Evolutionary conservation across 2,888 invertebrate species (phyloP), one percentile per base, ranked within the genome.

Genomic region (Lamellibrachia columna): DNA sequence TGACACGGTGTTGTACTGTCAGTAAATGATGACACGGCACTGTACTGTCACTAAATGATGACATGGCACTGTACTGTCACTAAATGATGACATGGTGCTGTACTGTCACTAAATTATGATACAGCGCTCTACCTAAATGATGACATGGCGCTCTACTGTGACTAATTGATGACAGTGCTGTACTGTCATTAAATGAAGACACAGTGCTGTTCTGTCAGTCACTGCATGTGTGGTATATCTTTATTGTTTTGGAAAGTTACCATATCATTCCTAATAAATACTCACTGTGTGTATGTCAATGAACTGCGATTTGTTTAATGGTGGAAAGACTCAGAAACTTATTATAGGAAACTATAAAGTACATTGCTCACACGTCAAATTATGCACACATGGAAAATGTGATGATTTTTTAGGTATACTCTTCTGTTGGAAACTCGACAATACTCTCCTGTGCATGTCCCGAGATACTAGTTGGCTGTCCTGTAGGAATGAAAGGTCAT

Each of bases 211-310:
- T 22, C 15, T 60, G 60, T 60, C 15, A 15, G 60, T 15, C 60
- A 60, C 60, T 1, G 4, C 4, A 11, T n/a, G n/a, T n/a, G n/a
- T 75, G 75, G n/a, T 2, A 75, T 75, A n/a, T 75, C 75, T 75
- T 55, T 55, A 9, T 55, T 55, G 75, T 75, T 75, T 75, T 75
- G 75, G 2, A 75, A 75, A 75, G 75, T n/a, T 75, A 15, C 75
- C 75, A 75, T 75, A 75, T 75, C 75, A 75, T 75, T 22, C 6
- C 6, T 15, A 75, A 75, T 75, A 75, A 75, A 75, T 75, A 75
- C 75, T 75, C 75, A 75, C 6, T n/a, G n/a, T 75, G 75, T 75
- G n/a, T 75, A 75, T 75, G n/a, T 75, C 75, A 75, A n/a, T 75
- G 75, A 75, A n/a, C 22, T n/a, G 22, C n/a, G 22, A 75, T 75